phyloP scores from a whole-genome alignment of 2,113 vertebrate genomes.

The Panthera leo region DNA sequence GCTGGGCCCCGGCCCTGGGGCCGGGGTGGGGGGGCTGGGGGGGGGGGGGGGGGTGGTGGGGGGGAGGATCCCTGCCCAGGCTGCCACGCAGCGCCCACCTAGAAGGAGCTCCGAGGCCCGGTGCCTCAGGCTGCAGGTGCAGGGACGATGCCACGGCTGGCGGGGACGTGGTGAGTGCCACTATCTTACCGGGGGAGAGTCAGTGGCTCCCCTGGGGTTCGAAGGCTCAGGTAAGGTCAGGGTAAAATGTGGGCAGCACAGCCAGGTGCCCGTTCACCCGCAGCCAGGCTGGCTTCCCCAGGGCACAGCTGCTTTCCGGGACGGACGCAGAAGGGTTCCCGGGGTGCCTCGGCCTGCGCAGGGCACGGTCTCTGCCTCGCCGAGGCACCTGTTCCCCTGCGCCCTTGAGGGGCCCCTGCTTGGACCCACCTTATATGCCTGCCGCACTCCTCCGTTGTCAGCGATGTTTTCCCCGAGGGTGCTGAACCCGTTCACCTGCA shows the following conservation, averaged over 20 bases:
- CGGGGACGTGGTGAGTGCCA: fast-evolving
- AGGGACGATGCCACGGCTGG: neutral
- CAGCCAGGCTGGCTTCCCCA: neutral
- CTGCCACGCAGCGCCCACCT: fast-evolving
- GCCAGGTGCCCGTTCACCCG: fast-evolving
- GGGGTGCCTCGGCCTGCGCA: fast-evolving
- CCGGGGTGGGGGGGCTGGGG: no score
- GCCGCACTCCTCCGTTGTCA: conserved; percentile 96
- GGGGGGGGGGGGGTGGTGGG: no score
- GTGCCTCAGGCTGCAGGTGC: neutral
- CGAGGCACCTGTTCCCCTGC: no score
- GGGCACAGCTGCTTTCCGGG: neutral
- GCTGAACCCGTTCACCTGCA: conserved; percentile 95
- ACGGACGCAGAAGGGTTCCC: neutral
- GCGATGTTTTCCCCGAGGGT: conserved; percentile 98
- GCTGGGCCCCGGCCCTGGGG: neutral
- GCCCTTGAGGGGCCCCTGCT: neutral
- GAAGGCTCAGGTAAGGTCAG: neutral
- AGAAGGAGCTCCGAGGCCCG: neutral
- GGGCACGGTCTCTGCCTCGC: neutral
- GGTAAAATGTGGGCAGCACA: neutral
- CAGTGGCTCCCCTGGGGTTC: neutral
- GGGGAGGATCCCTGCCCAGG: neutral
- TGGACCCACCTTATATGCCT: conserved; percentile 93
- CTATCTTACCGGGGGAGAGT: neutral